A percentile compares a stretch with the other conserved stretches of the same genome.
phyloP scores from a whole-genome alignment of 2,888 invertebrate genomes.

The Notodonta ziczac region DNA sequence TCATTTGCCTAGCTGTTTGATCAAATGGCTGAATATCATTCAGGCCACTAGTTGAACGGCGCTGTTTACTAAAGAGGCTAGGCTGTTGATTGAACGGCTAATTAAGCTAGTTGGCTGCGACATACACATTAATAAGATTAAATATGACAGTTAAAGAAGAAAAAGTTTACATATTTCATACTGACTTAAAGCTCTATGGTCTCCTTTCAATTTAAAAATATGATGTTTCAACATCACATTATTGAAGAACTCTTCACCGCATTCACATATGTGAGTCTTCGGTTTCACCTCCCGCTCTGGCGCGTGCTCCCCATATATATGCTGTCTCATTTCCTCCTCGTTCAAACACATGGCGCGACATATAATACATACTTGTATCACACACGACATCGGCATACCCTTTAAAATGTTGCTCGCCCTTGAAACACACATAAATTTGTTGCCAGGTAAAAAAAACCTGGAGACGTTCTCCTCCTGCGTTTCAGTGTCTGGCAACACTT shows the following conservation, averaged over 20 bases:
- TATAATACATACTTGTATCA: conserved; percentile 51
- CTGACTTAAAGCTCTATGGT: conserved; percentile 35
- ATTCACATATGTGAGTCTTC: conserved; percentile 43
- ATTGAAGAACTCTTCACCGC: conserved; percentile 56
- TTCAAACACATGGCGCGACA: conserved; percentile 56
- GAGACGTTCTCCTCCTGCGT: neutral
- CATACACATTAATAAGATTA: no score
- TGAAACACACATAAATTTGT: conserved; percentile 4
- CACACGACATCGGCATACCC: conserved; percentile 40
- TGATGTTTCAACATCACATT: conserved; percentile 62
- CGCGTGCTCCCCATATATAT: conserved; percentile 45
- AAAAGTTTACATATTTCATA: no score
- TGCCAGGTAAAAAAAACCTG: conserved; percentile 25
- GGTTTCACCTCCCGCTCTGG: neutral
- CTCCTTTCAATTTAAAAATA: conserved; percentile 47
- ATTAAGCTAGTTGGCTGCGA: no score
- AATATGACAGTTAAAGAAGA: no score
- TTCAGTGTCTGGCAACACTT: neutral
- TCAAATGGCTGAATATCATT: no score
- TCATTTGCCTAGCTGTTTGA: no score
- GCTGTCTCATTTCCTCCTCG: conserved; percentile 28
- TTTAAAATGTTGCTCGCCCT: conserved; percentile 32
- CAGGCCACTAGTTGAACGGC: no score
- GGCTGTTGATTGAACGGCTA: no score
- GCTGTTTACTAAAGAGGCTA: no score